Evolutionary conservation across 2,113 vertebrate species (phyloP).

Genomic region (Mormyrus iriodes): DNA sequence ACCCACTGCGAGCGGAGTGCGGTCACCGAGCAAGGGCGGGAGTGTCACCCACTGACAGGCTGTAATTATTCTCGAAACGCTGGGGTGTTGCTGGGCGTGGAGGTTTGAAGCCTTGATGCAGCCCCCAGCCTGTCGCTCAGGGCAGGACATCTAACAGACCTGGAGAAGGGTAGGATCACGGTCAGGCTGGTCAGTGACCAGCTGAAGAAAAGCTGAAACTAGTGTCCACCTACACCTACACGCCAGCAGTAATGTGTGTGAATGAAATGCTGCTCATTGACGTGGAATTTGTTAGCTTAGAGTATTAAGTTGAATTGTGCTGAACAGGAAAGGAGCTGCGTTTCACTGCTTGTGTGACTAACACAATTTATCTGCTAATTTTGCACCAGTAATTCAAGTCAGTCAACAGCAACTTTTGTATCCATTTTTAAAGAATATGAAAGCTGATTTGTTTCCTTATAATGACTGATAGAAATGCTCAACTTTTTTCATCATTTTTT

Average conservation of each 20-base stretch:
- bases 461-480: not conserved
- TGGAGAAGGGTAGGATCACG: conserved; percentile 36
- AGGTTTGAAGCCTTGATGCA: not conserved
- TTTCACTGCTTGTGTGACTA: not conserved
- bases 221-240: not conserved
- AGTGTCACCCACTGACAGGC: conserved; percentile 15
- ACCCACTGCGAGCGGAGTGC: not conserved
- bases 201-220: conserved; percentile 47
- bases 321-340: not conserved
- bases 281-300: not conserved
- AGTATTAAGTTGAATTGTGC: not conserved
- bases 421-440: not conserved
- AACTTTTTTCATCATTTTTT: not conserved
- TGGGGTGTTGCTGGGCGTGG: not conserved
- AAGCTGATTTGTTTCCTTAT: not conserved
- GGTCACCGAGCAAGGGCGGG: not conserved
- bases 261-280: not conserved
- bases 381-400: not conserved
- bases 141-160: conserved; percentile 38
- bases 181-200: conserved; percentile 42
- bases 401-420: not conserved
- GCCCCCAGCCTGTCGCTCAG: conserved; percentile 40
- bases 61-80: conserved; percentile 14
- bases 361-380: not conserved
- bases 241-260: not conserved